These are phyloP conservation scores for Odontamblyopus rebecca DNA, from an alignment of 2,797 vertebrate genomes.

Conservation along the genomic window DNA sequence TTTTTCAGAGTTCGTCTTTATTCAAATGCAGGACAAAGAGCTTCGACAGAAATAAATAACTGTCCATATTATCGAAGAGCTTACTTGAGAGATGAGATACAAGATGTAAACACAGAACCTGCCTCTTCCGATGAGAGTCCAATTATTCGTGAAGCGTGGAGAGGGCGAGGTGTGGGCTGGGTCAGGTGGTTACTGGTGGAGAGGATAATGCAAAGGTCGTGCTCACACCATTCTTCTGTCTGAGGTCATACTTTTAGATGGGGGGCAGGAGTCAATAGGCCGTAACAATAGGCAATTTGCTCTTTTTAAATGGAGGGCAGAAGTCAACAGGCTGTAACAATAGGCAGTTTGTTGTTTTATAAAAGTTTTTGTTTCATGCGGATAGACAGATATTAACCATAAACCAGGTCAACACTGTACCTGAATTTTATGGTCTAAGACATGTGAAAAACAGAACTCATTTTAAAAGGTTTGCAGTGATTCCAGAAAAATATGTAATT, in stretches of 20 bases:
- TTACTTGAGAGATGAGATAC: background rate
- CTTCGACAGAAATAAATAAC: background rate
- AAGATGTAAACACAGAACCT: background rate
- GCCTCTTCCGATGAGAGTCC: background rate
- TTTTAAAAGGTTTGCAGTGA: too few species aligned
- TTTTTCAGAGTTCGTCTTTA: background rate
- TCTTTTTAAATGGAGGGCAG: background rate
- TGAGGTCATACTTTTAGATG: background rate
- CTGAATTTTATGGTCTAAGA: too few species aligned
- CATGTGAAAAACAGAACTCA: too few species aligned
- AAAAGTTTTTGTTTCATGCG: too few species aligned
- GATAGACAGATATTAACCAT: too few species aligned
- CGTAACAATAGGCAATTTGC: background rate
- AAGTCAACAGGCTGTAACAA: background rate
- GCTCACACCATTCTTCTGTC: background rate
- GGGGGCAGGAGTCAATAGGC: background rate
- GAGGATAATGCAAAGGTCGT: background rate
- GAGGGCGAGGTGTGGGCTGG: background rate
- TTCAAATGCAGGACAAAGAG: background rate
- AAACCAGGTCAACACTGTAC: too few species aligned
- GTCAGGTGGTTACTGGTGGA: background rate
- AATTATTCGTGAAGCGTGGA: background rate
- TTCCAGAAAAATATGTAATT: too few species aligned
- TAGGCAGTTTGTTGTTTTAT: background rate
- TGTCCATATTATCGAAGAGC: background rate